Percentiles rank a stretch among this genome's conserved stretches.
These are phyloP conservation scores for Macrobrachium nipponense DNA, from an alignment of 1,140 invertebrate species.

Conservation along the genomic window DNA sequence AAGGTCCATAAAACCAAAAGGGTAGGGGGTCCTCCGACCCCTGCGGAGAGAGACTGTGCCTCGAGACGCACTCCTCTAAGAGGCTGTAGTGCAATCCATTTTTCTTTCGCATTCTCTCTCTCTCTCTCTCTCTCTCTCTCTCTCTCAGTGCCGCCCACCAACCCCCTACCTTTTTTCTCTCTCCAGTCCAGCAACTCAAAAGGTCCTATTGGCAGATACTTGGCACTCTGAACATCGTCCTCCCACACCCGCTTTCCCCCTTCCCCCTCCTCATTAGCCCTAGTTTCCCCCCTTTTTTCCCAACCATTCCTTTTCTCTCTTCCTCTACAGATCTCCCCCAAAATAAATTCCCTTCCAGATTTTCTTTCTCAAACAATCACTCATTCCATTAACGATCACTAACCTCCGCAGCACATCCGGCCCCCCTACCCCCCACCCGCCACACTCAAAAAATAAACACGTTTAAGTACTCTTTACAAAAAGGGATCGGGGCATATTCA, in stretches of 20 bases:
- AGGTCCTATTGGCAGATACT: not conserved
- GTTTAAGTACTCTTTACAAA: too few species aligned
- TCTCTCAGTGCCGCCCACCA: not conserved
- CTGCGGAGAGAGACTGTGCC: not conserved
- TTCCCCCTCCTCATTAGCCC: not conserved
- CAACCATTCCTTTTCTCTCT: not conserved
- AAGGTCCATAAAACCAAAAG: conserved; percentile 25
- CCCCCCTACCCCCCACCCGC: too few species aligned
- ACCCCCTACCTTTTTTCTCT: not conserved
- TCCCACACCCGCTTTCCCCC: too few species aligned
- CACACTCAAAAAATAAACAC: too few species aligned
- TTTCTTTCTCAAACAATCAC: not conserved
- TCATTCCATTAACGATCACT: too few species aligned
- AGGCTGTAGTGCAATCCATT: conserved; percentile 13
- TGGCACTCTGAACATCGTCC: not conserved
- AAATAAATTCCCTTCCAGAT: not conserved
- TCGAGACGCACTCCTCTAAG: conserved; percentile 1
- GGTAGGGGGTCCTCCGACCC: not conserved
- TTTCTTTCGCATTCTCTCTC: conserved; percentile 4
- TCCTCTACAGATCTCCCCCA: not conserved
- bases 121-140: not conserved
- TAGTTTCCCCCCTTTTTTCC: conserved; percentile 4
- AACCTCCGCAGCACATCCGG: too few species aligned
- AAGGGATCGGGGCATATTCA: too few species aligned
- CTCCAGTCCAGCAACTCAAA: not conserved